Conservation (phyloP, 2,113 vertebrate species). For the Melanocharis versteri region DNA sequence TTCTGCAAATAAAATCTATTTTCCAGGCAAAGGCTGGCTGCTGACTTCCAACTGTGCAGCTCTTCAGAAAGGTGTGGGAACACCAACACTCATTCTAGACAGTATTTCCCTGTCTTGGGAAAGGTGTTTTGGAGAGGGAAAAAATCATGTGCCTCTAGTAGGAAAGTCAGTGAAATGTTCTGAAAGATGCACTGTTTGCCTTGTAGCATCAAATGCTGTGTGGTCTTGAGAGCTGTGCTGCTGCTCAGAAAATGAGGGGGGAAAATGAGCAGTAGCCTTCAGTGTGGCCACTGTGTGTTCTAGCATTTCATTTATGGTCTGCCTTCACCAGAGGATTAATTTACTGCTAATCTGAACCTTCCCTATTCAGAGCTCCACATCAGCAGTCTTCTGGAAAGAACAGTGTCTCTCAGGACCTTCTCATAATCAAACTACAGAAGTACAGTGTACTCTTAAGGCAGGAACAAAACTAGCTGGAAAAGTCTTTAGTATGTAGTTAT, state of each 20-base stretch:
- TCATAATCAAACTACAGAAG: neutral
- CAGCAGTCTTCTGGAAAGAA: neutral
- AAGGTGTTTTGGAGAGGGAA: neutral
- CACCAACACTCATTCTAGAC: neutral
- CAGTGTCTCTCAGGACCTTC: neutral
- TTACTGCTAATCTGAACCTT: constrained; percentile 4
- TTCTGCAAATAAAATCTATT: neutral
- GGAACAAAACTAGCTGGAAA: neutral
- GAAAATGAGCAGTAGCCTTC: neutral
- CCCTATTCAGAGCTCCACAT: neutral
- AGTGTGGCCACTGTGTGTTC: neutral
- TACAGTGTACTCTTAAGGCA: neutral
- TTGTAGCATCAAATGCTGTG: neutral
- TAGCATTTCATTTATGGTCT: constrained; percentile 10
- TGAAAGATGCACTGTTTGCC: constrained; percentile 49
- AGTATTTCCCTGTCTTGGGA: neutral
- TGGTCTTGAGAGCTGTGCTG: neutral
- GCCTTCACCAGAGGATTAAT: constrained; percentile 26
- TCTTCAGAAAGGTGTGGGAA: constrained; percentile 24
- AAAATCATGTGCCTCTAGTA: neutral
- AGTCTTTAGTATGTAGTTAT: neutral
- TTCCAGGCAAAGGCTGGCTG: neutral
- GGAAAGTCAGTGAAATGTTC: neutral
- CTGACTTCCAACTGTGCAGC: neutral
- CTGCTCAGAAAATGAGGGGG: neutral